Conservation (phyloP, 2,888 invertebrate genomes). For the Molanna angustata region DNA sequence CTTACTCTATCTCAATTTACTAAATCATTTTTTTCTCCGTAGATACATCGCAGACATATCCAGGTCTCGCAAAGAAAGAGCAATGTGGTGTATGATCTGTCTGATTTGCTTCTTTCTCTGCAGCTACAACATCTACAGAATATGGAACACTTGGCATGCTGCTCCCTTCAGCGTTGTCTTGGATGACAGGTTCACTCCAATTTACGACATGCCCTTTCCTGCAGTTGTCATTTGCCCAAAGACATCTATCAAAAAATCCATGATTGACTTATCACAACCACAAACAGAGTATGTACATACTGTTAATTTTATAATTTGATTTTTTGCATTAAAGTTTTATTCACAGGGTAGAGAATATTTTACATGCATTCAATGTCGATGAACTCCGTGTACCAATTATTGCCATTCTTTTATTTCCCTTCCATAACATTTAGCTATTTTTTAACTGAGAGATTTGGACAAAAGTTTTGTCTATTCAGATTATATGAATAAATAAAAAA, state of each 20-base stretch:
- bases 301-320: too few species aligned
- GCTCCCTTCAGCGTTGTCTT: conserved; percentile 51
- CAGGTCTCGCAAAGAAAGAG: conserved; percentile 37
- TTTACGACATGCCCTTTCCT: conserved; percentile 52
- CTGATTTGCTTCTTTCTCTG: conserved; percentile 47
- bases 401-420: too few species aligned
- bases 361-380: conserved; percentile 1
- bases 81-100: conserved; percentile 46
- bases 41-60: conserved; percentile 51
- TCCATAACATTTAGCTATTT: too few species aligned
- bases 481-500: too few species aligned
- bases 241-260: conserved; percentile 38
- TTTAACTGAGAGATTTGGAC: too few species aligned
- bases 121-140: conserved; percentile 44
- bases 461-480: too few species aligned
- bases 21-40: not conserved
- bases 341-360: too few species aligned
- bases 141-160: conserved; percentile 46
- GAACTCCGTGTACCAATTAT: too few species aligned
- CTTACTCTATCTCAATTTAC: too few species aligned
- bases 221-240: conserved; percentile 50
- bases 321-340: too few species aligned
- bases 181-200: conserved; percentile 46
- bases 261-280: too few species aligned
- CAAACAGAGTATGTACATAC: too few species aligned